Conservation (phyloP, 2,888 invertebrate genomes). For the Hydrotaea diabolus region DNA sequence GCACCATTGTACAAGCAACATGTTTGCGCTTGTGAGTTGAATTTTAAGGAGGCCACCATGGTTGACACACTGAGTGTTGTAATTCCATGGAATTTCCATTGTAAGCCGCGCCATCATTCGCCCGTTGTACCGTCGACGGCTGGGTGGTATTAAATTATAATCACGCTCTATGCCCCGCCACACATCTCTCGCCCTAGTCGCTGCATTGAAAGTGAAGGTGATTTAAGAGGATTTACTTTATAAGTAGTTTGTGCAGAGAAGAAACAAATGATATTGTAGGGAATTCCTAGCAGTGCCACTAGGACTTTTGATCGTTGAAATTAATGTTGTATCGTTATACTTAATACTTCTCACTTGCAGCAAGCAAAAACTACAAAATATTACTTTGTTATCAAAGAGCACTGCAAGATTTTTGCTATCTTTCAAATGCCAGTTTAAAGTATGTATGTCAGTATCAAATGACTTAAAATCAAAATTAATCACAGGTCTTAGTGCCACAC, state of each 20-base stretch:
- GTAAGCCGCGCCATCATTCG: background rate
- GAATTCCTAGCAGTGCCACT: background rate
- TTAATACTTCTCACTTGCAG: too few species aligned
- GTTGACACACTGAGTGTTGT: background rate
- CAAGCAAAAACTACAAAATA: too few species aligned
- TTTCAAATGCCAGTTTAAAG: too few species aligned
- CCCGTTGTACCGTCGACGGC: background rate
- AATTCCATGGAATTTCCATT: background rate
- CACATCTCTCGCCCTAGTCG: too few species aligned
- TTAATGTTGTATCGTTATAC: too few species aligned
- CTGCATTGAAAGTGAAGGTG: background rate
- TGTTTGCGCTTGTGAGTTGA: too few species aligned
- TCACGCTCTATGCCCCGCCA: background rate
- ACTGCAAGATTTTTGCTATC: too few species aligned
- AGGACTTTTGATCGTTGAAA: background rate
- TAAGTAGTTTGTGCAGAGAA: background rate
- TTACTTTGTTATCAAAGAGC: too few species aligned
- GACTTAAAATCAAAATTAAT: too few species aligned
- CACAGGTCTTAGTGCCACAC: too few species aligned
- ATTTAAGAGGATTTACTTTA: slow-evolving; percentile 5
- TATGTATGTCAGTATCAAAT: too few species aligned
- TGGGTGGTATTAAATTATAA: background rate
- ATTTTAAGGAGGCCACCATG: too few species aligned
- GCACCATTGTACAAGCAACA: background rate
- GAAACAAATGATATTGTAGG: background rate